Conservation (phyloP, 1,140 invertebrate species). For the Teleopsis dalmanni region DNA sequence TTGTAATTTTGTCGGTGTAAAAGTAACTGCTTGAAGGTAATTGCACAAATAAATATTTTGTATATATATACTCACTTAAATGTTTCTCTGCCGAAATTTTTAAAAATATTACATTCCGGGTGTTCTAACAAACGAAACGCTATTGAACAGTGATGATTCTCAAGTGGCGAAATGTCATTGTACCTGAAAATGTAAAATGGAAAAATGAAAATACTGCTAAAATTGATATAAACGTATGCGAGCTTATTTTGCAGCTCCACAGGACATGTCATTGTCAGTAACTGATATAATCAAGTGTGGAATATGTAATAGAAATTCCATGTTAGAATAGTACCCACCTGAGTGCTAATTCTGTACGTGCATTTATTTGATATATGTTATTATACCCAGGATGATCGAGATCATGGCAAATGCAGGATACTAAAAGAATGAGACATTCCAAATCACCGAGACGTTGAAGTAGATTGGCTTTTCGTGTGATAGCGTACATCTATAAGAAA, state of each 20-base stretch:
- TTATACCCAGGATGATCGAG: slow-evolving; percentile 88
- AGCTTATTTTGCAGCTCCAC: no score
- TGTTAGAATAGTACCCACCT: slow-evolving; percentile 39
- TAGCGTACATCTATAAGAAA: slow-evolving; percentile 70
- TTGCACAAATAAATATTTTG: no score
- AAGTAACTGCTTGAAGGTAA: no score
- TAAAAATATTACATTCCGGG: slow-evolving; percentile 70
- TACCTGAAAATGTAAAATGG: slow-evolving; percentile 46
- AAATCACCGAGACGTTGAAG: slow-evolving; percentile 61
- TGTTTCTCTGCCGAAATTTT: slow-evolving; percentile 56
- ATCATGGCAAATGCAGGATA: slow-evolving; percentile 84
- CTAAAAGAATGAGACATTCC: slow-evolving; percentile 70
- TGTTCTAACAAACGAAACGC: slow-evolving; percentile 73
- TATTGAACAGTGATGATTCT: slow-evolving; percentile 85
- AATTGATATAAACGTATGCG: background rate
- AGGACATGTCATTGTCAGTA: background rate
- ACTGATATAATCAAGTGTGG: no score
- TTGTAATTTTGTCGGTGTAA: no score
- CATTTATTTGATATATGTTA: slow-evolving; percentile 85
- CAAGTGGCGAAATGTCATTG: slow-evolving; percentile 82
- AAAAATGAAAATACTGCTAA: background rate
- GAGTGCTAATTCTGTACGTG: slow-evolving; percentile 74
- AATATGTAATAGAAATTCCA: no score
- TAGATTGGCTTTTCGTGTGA: slow-evolving; percentile 66
- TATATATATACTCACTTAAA: slow-evolving; percentile 50